Evolutionary conservation across 2,113 vertebrate species (phyloP).

Genomic region (Caracal caracal): DNA sequence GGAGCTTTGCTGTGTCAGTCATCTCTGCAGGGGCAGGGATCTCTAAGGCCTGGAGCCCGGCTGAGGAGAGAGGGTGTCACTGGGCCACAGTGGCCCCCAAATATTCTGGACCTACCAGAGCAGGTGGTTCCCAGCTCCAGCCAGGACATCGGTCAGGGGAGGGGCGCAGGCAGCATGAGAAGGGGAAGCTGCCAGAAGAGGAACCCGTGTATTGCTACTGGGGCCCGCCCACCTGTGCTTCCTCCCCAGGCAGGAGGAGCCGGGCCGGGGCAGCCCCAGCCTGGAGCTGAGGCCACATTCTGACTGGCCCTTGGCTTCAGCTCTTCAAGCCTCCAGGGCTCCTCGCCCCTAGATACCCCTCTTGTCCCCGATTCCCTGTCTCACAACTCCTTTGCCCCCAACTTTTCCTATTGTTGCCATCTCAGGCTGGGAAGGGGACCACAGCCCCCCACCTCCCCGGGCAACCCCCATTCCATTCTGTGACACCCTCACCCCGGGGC

Average conservation of each 20-base stretch:
- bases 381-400: not conserved
- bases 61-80: not conserved
- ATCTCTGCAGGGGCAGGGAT: not conserved
- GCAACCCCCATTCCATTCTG: not conserved
- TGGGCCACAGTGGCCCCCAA: not conserved
- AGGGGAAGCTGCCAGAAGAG: constrained; percentile 56
- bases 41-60: not conserved
- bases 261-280: accelerated
- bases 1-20: not conserved
- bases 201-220: not conserved
- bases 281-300: too few species aligned
- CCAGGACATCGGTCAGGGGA: not conserved
- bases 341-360: too few species aligned
- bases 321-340: not conserved
- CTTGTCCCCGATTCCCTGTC: not conserved
- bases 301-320: not conserved
- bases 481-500: not conserved
- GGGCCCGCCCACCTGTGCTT: not conserved
- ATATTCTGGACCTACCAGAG: not conserved
- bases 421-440: not conserved
- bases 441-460: not conserved
- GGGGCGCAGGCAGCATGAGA: not conserved
- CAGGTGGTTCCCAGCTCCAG: not conserved
- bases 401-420: not conserved
- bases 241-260: not conserved